Evolutionary conservation across 2,113 vertebrate species (phyloP), one percentile per base, ranked within the genome.

Genomic region (Tetraodon nigroviridis): DNA sequence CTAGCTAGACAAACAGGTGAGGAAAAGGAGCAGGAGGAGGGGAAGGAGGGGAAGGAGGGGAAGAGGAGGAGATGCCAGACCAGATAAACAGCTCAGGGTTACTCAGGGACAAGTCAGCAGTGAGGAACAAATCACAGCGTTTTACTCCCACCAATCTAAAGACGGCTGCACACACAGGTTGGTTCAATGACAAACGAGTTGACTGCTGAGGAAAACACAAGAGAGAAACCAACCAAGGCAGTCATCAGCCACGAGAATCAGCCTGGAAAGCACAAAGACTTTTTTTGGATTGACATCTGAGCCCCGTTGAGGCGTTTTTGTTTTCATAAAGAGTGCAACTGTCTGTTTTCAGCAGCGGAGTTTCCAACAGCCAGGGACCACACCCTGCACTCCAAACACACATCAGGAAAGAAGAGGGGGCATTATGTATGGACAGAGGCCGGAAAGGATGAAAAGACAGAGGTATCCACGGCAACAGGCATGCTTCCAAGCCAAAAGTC

Each of bases 381-480:
- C 71, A 67, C 72, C 67, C 76, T 27, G 55, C 49, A 54, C 63
- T 61, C 65, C 41, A 64, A 74, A 24, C 51, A 63, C 64, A 61
- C 53, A 58, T 27, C 60, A 60, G 75, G 67, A 61, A 40, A 47
- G 22, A 55, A 51, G 54, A 45, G 22, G 1, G 21, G 14, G 61
- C 58, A 16, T 8, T 21, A 44, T 41, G 32, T 32, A 13, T 10
- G 20, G 32, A 54, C 0, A 11, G 29, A 22, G 17, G 2, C 49
- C 12, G 46, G 40, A 53, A 21, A 55, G 57, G 48, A 65, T 32
- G 54, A 20, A 55, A 58, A 48, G 58, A 71, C 55, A 71, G 59
- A 61, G 59, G 89, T 91, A 88, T 90, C 89, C 89, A 87, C 78
- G 87, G 89, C 88, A 91, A 91, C 89, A 82, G 72, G 73, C 78